Evolutionary conservation across 2,888 invertebrate species (phyloP).

Genomic region (Eupithecia pulchellata): DNA sequence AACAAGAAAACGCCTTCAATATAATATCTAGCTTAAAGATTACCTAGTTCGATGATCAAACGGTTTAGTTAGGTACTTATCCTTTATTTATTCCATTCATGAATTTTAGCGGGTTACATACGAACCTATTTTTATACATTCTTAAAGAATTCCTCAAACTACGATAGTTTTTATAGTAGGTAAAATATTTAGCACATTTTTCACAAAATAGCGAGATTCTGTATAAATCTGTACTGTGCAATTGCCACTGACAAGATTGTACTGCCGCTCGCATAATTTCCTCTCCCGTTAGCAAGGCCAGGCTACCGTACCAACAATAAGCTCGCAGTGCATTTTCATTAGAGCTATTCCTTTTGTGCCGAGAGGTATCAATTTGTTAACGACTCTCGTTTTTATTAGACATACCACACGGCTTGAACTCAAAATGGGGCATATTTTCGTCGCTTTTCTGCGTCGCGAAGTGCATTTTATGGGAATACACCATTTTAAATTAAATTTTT

Average conservation of each 20-base stretch:
- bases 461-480: not conserved
- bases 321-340: conserved; percentile 32
- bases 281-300: conserved; percentile 30
- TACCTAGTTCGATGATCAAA: not conserved
- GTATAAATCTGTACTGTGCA: conserved; percentile 2
- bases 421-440: not conserved
- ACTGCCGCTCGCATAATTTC: conserved; percentile 27
- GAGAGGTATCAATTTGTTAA: conserved; percentile 34
- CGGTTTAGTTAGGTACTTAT: too few relatives aligned
- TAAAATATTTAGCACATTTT: not conserved
- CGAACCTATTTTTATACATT: too few relatives aligned
- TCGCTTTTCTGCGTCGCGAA: not conserved
- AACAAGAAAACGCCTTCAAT: not conserved
- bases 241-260: conserved; percentile 18
- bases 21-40: not conserved
- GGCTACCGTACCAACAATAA: conserved; percentile 25
- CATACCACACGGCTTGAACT: not conserved
- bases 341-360: conserved; percentile 24
- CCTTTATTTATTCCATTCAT: too few relatives aligned
- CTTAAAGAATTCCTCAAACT: too few relatives aligned
- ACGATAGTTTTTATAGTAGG: too few relatives aligned
- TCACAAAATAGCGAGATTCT: not conserved
- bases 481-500: not conserved
- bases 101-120: too few relatives aligned
- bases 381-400: conserved; percentile 16